phyloP scores from a whole-genome alignment of 1,140 invertebrate genomes.

The Rhagoletis pomonella region DNA sequence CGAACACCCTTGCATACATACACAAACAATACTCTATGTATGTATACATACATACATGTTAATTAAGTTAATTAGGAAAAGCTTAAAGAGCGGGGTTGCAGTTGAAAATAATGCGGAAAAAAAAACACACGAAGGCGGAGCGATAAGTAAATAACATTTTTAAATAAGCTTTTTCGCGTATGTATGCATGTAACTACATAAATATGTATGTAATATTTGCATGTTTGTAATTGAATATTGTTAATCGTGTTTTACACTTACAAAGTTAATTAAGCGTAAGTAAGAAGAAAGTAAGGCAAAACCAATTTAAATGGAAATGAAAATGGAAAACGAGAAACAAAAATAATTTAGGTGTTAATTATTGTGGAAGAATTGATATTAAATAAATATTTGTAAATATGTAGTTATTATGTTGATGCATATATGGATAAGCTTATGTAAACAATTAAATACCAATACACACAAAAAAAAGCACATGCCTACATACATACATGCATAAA shows the following conservation, averaged over 20 bases:
- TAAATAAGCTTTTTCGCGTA: background rate
- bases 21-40: background rate
- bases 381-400: conserved; percentile 35
- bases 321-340: background rate
- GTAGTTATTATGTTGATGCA: background rate
- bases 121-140: background rate
- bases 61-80: conserved; percentile 40
- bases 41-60: background rate
- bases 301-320: background rate
- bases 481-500: background rate
- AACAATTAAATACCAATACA: background rate
- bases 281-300: background rate
- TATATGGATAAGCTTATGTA: background rate
- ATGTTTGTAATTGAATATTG: conserved; percentile 50
- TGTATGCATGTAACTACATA: too few species aligned
- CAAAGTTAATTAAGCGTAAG: conserved; percentile 35
- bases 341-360: conserved; percentile 20
- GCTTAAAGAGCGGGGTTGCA: background rate
- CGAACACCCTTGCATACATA: background rate
- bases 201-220: background rate
- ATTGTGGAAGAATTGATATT: conserved; percentile 13
- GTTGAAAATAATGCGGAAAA: background rate
- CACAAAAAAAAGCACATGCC: background rate
- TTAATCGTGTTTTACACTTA: conserved; percentile 32
- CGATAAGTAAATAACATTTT: conserved; percentile 28